Percentiles rank a stretch among this genome's conserved stretches.
phyloP scores from a whole-genome alignment of 2,888 invertebrate genomes.

The Lamellibrachia columna region DNA sequence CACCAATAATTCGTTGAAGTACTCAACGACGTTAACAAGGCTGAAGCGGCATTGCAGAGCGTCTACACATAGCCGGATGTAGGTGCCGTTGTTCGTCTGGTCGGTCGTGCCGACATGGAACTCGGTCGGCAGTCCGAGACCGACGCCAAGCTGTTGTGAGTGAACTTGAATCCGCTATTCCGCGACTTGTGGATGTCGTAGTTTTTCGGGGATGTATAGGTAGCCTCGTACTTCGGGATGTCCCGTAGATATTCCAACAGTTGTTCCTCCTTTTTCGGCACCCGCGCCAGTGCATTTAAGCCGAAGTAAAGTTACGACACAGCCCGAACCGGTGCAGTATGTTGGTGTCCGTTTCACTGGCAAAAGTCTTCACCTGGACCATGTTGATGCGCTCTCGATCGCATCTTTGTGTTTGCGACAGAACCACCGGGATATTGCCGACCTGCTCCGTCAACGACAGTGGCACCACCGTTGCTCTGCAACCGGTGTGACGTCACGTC shows the following conservation, averaged over 20 bases:
- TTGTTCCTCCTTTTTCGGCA: too few relatives aligned
- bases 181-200: background rate
- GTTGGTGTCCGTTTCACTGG: slow-evolving; percentile 21
- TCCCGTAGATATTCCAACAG: background rate
- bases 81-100: background rate
- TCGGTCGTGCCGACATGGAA: background rate
- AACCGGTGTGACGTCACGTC: too few relatives aligned
- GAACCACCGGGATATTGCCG: background rate
- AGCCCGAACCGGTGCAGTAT: slow-evolving; percentile 22
- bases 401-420: background rate
- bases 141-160: background rate
- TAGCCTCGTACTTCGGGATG: background rate
- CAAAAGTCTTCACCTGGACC: background rate
- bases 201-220: background rate
- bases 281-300: background rate
- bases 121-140: background rate
- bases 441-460: background rate
- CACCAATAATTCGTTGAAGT: slow-evolving; percentile 61
- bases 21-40: slow-evolving; percentile 61
- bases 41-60: slow-evolving; percentile 51
- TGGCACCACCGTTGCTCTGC: background rate
- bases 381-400: background rate
- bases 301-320: background rate
- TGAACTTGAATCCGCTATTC: background rate
- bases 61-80: background rate